These are phyloP conservation scores for Lasioglossum lativentre DNA, from an alignment of 2,888 invertebrate species.

Conservation along the genomic window DNA sequence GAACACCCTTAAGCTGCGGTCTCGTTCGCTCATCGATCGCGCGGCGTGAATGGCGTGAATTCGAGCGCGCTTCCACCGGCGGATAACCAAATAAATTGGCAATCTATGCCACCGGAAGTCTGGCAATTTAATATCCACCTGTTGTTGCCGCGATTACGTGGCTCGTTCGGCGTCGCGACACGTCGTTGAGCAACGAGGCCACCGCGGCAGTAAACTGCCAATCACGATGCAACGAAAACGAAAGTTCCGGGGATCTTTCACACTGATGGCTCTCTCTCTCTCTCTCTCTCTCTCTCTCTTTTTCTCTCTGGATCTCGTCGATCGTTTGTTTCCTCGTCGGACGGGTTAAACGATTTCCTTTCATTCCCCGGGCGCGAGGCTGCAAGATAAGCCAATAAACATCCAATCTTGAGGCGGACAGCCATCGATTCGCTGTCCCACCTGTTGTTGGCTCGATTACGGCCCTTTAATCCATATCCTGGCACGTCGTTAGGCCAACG, in stretches of 20 bases:
- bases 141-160: conserved; percentile 71
- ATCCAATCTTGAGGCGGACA: conserved; percentile 52
- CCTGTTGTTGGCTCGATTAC: conserved; percentile 76
- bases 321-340: neutral
- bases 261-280: neutral
- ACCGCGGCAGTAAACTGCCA: conserved; percentile 22
- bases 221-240: conserved; percentile 11
- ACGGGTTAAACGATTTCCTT: conserved; percentile 7
- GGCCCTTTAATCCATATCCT: conserved; percentile 60
- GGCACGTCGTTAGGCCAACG: conserved; percentile 59
- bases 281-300: neutral
- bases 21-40: neutral
- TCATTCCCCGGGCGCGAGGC: conserved; percentile 42
- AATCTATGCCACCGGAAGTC: conserved; percentile 43
- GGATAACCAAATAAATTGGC: conserved; percentile 40
- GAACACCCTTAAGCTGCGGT: neutral
- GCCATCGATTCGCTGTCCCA: conserved; percentile 67
- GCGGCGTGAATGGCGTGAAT: neutral
- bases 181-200: conserved; percentile 58
- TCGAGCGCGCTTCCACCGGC: conserved; percentile 4
- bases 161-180: conserved; percentile 55
- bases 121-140: conserved; percentile 69
- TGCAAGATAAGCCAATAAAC: conserved; percentile 49
- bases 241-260: neutral
- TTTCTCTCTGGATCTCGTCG: neutral